Conservation (phyloP, 2,888 invertebrate genomes). For the Eupeodes luniger region DNA sequence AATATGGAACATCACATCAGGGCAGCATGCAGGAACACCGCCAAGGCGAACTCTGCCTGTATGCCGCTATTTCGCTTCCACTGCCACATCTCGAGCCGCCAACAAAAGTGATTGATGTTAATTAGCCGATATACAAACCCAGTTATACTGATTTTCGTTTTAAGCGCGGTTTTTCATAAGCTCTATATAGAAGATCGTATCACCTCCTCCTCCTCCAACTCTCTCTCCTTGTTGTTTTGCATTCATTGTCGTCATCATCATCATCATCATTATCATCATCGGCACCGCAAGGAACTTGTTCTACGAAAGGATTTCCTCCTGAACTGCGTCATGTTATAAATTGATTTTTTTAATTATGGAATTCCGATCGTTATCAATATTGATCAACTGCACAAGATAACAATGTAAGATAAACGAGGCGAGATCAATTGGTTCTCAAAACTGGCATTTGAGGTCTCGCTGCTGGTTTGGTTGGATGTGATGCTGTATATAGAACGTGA, state of each 20-base stretch:
- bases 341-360: slow-evolving; percentile 76
- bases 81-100: not conserved
- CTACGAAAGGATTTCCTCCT: slow-evolving; percentile 62
- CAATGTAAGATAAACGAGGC: slow-evolving; percentile 70
- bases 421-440: slow-evolving; percentile 56
- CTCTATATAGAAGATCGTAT: not conserved
- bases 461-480: slow-evolving; percentile 21
- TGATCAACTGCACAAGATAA: slow-evolving; percentile 69
- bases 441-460: slow-evolving; percentile 18
- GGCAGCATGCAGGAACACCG: not conserved
- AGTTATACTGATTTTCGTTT: slow-evolving; percentile 22
- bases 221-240: not conserved
- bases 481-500: slow-evolving; percentile 53
- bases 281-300: slow-evolving; percentile 68
- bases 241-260: slow-evolving; percentile 1
- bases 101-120: slow-evolving; percentile 73
- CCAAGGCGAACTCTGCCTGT: not conserved
- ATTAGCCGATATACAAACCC: slow-evolving; percentile 70
- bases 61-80: not conserved
- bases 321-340: slow-evolving; percentile 68
- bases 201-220: not conserved
- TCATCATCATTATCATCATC: slow-evolving; percentile 6
- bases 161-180: not conserved
- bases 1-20: slow-evolving; percentile 12
- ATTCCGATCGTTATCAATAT: slow-evolving; percentile 71